These are phyloP conservation scores for Lagopus leucura DNA, from an alignment of 2,113 vertebrate species.

Conservation along the genomic window DNA sequence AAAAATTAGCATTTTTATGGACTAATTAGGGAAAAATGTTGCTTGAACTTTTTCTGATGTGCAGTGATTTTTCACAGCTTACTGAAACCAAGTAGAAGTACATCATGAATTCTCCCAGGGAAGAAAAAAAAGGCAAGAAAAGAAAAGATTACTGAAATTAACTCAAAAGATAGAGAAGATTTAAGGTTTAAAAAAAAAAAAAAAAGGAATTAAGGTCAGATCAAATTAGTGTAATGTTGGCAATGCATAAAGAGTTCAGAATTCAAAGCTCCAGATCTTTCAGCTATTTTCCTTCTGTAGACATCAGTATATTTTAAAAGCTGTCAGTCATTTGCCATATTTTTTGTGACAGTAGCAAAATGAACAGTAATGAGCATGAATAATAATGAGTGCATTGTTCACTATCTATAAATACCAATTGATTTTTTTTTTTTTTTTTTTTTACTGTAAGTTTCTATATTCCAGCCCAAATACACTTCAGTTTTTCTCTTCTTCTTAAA, in stretches of 20 bases:
- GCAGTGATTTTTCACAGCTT: neutral
- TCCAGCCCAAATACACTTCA: neutral
- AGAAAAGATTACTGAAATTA: neutral
- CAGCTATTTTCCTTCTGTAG: slow-evolving; percentile 50
- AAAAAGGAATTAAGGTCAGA: neutral
- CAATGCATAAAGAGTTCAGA: neutral
- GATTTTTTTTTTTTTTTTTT: neutral
- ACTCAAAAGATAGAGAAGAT: neutral
- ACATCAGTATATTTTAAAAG: slow-evolving; percentile 63
- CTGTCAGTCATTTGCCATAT: slow-evolving; percentile 49
- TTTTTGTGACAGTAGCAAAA: slow-evolving; percentile 61
- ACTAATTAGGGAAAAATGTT: slow-evolving; percentile 54
- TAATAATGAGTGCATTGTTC: slow-evolving; percentile 63
- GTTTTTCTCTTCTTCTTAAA: neutral
- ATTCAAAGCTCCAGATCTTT: neutral
- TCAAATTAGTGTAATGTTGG: neutral
- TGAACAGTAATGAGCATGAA: slow-evolving; percentile 49
- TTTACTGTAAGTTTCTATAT: neutral
- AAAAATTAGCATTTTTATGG: slow-evolving; percentile 69
- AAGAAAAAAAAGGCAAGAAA: neutral
- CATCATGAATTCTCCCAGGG: neutral
- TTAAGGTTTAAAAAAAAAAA: neutral
- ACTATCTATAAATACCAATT: slow-evolving; percentile 50
- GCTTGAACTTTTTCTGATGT: neutral
- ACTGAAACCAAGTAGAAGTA: neutral